A percentile compares a stretch with the other conserved stretches of the same genome.
phyloP scores from a whole-genome alignment of 2,113 vertebrate genomes.

The Pelvicachromis taeniatus region DNA sequence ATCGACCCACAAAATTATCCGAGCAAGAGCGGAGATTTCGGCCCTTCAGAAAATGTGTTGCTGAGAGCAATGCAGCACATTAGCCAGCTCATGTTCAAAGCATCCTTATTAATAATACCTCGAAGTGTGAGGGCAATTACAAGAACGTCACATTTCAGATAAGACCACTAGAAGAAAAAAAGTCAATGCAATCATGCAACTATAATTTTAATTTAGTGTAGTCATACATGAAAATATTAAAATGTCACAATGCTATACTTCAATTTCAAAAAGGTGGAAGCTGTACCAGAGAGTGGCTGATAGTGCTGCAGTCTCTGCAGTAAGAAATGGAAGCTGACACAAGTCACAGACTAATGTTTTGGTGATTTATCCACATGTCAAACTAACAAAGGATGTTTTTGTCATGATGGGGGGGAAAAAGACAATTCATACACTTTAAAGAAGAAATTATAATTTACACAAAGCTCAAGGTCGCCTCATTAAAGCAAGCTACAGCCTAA shows the following conservation, averaged over 20 bases:
- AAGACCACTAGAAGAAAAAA: not conserved
- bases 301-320: not conserved
- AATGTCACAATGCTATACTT: not conserved
- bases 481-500: not conserved
- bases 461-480: not conserved
- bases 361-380: not conserved
- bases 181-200: not conserved
- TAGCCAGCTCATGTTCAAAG: not conserved
- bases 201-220: not conserved
- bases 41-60: not conserved
- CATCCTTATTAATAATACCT: not conserved
- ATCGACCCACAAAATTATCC: conserved; percentile 22
- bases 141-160: not conserved
- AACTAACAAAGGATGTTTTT: not conserved
- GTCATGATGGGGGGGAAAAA: not conserved
- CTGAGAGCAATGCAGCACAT: not conserved
- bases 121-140: not conserved
- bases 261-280: not conserved
- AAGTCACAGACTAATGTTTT: not conserved
- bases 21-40: not conserved
- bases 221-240: not conserved
- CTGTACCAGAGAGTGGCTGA: not conserved
- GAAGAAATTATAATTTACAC: not conserved
- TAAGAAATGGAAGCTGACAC: not conserved
- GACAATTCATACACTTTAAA: not conserved